Evolutionary conservation across 1,140 invertebrate genomes (phyloP).

Genomic region (Probaryconus sp.): DNA sequence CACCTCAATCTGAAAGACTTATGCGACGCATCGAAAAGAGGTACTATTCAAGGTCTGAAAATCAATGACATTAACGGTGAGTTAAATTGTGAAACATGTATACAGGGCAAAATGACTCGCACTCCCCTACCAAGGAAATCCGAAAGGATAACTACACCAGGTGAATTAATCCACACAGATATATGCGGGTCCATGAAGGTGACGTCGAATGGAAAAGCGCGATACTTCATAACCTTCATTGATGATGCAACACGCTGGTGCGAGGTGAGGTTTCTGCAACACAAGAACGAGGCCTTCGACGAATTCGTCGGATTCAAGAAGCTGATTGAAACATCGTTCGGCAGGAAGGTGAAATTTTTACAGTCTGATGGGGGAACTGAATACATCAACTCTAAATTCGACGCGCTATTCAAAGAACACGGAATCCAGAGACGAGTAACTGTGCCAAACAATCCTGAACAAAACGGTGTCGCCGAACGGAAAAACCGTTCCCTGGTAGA

Average conservation of each 20-base stretch:
- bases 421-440: conserved; percentile 6
- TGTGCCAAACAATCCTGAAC: conserved; percentile 64
- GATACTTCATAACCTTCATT: conserved; percentile 44
- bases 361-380: conserved; percentile 60
- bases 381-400: conserved; percentile 38
- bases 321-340: conserved; percentile 55
- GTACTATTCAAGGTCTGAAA: not conserved
- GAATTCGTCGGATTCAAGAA: conserved; percentile 49
- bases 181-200: conserved; percentile 33
- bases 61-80: not conserved
- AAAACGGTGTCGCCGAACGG: conserved; percentile 75
- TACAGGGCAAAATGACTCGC: conserved; percentile 1
- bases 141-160: not conserved
- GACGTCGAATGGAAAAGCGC: conserved; percentile 32
- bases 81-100: not conserved
- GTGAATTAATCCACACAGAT: conserved; percentile 14
- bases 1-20: conserved; percentile 62
- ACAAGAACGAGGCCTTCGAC: conserved; percentile 19
- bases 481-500: conserved; percentile 67
- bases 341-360: conserved; percentile 53
- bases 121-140: not conserved
- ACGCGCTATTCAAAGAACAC: conserved; percentile 49
- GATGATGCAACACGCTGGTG: conserved; percentile 22
- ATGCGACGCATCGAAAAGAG: conserved; percentile 41
- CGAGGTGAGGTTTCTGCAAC: conserved; percentile 13